Conservation (phyloP, 1,140 invertebrate species). For the Cardiocondyla obscurior region DNA sequence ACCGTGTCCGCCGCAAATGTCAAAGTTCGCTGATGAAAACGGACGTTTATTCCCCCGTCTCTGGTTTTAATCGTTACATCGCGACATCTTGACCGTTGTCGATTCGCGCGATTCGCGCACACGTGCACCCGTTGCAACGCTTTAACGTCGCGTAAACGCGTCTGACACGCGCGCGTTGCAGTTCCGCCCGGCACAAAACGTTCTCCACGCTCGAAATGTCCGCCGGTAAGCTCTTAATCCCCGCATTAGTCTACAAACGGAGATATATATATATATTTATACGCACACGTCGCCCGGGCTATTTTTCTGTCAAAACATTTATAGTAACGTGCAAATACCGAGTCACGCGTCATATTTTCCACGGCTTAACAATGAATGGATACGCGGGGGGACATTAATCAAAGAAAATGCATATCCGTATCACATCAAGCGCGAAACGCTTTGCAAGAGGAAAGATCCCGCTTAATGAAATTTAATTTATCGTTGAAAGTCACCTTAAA, state of each 20-base stretch:
- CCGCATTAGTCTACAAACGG: constrained; percentile 36
- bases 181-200: constrained; percentile 18
- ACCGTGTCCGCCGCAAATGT: not conserved
- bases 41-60: constrained; percentile 21
- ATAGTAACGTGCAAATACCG: not conserved
- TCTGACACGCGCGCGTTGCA: constrained; percentile 1
- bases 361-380: not conserved
- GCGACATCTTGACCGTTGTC: not conserved
- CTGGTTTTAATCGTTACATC: constrained; percentile 25
- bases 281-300: not conserved
- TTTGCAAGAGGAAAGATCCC: not conserved
- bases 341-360: constrained; percentile 5
- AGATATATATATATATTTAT: not conserved
- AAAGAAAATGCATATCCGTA: constrained; percentile 18
- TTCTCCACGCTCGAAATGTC: constrained; percentile 22
- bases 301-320: constrained; percentile 26
- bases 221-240: constrained; percentile 49
- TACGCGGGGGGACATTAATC: constrained; percentile 29
- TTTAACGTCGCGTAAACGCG: not conserved
- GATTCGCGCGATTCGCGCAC: not conserved
- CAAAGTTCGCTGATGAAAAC: constrained; percentile 3
- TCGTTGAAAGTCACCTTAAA: constrained; percentile 44
- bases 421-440: constrained; percentile 12
- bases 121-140: constrained; percentile 4
- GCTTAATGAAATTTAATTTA: constrained; percentile 45